These are phyloP conservation scores for Pluvianellus socialis DNA, from an alignment of 2,113 vertebrate genomes.

Conservation along the genomic window DNA sequence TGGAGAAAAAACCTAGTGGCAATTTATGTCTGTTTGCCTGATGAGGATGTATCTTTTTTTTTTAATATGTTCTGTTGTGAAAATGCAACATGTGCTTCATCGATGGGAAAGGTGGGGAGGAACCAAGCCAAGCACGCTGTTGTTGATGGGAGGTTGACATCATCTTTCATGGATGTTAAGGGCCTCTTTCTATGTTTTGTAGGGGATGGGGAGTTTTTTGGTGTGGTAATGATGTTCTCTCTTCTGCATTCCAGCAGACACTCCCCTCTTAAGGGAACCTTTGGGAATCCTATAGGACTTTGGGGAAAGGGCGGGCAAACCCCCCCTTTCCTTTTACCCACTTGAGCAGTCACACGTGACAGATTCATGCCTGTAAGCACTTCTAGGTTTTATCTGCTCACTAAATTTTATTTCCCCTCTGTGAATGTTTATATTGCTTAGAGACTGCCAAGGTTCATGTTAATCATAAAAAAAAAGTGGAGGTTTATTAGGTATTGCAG, in stretches of 20 bases:
- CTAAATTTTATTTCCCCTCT: constrained; percentile 61
- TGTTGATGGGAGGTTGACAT: not conserved
- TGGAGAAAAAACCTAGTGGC: not conserved
- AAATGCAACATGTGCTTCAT: not conserved
- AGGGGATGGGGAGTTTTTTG: not conserved
- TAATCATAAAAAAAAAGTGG: constrained; percentile 51
- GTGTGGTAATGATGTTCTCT: not conserved
- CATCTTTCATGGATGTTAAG: not conserved
- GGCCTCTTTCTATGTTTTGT: not conserved
- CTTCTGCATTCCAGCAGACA: not conserved
- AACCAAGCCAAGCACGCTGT: not conserved
- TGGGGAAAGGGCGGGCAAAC: not conserved
- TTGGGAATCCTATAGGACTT: not conserved
- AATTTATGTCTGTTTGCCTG: not conserved
- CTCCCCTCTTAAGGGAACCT: not conserved
- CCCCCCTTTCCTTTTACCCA: not conserved
- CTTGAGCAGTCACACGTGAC: not conserved
- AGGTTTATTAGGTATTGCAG: constrained; percentile 30
- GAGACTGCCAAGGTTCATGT: constrained; percentile 54
- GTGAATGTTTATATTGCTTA: constrained; percentile 57
- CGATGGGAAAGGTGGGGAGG: not conserved
- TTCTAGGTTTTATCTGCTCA: constrained; percentile 53
- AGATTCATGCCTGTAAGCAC: constrained; percentile 34
- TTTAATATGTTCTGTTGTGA: not conserved
- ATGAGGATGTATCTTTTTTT: not conserved